Percentiles rank a stretch among this genome's conserved stretches.
These are phyloP conservation scores for Dastarcus helophoroides DNA, from an alignment of 2,888 invertebrate species.

Conservation along the genomic window DNA sequence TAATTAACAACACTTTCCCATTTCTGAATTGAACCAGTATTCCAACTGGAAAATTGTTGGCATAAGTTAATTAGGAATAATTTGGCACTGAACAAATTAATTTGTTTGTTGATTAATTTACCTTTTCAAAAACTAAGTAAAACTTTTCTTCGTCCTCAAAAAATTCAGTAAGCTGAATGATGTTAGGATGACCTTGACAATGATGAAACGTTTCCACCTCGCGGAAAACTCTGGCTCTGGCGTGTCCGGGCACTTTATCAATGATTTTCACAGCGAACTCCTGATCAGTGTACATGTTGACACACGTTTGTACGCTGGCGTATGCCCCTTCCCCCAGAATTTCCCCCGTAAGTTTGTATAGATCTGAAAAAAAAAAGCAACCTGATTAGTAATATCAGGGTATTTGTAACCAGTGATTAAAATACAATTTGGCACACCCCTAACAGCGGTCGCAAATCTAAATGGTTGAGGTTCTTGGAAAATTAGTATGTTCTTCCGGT, in stretches of 20 bases:
- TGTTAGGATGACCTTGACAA: conserved; percentile 94
- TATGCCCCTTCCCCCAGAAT: conserved; percentile 94
- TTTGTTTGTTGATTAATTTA: too few relatives aligned
- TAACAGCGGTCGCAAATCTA: too few relatives aligned
- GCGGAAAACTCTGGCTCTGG: conserved; percentile 88
- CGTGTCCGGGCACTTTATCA: conserved; percentile 89
- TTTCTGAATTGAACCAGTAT: too few relatives aligned
- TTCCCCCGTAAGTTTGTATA: conserved; percentile 91
- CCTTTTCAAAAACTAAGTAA: conserved; percentile 97
- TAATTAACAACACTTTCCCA: too few relatives aligned
- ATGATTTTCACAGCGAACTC: conserved; percentile 98
- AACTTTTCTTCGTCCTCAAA: conserved; percentile 95
- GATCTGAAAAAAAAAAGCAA: conserved; percentile 50
- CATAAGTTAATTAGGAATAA: too few relatives aligned
- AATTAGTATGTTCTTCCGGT: too few relatives aligned
- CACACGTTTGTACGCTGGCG: conserved; percentile 89
- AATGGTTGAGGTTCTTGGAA: too few relatives aligned
- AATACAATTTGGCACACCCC: too few relatives aligned
- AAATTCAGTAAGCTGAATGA: conserved; percentile 94
- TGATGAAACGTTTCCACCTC: conserved; percentile 99
- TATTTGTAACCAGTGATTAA: too few relatives aligned
- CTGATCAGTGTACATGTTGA: conserved; percentile 79
- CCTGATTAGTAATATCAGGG: too few relatives aligned
- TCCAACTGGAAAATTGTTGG: too few relatives aligned
- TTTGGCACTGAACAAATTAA: too few relatives aligned